Base-by-base conservation (phyloP, 2,888 invertebrate genomes). In the Apamea crenata region DNA sequence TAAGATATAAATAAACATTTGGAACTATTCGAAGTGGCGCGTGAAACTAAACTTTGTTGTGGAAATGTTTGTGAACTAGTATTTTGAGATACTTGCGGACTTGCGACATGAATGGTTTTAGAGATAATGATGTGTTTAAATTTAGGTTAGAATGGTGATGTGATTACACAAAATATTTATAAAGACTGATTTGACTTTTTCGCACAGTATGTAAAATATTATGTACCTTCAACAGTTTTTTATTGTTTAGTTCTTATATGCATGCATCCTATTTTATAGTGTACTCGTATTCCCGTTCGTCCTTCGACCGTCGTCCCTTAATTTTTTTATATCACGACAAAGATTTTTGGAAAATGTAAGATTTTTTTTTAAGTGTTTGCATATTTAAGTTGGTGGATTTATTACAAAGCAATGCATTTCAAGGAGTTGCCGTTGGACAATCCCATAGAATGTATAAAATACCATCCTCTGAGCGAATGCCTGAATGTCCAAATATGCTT, bases 1-100 rank as follows among this genome's bases (percentile, higher is more conserved):
- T 84, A 44, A 25, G 68, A 71, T 82, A 82, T 78, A 88, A 88
- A 89, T 89, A 89, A 82, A 85, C 77, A 77, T 85, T 85, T 78
- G 77, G 50, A 88, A 85, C 85, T 81, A 82, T 87, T 77, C 68
- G 76, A 80, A 88, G 56, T 40, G 66, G 68, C 70, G 74, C 82
- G 77, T 85, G 80, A 77, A 81, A 78, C 74, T 65, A 56, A 82
- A 83, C 77, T 71, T 85, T 79, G 77, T 85, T 66, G 18, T 50
- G n/a, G 44, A 73, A 59, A 68, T 68, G 56, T 59, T 56, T 66
- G 66, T 61, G 61, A 18, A 68, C 25, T 18, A 71, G 73, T 74
- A 80, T 84, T 73, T 76, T 47, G 56, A 77, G 77, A 78, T 63
- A 21, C 47, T 65, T 78, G 53, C 18, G n/a, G n/a, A 12, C 36